A percentile compares a stretch with the other conserved stretches of the same genome.
Conservation (phyloP, 2,888 invertebrate genomes). For the Tipula unca region DNA sequence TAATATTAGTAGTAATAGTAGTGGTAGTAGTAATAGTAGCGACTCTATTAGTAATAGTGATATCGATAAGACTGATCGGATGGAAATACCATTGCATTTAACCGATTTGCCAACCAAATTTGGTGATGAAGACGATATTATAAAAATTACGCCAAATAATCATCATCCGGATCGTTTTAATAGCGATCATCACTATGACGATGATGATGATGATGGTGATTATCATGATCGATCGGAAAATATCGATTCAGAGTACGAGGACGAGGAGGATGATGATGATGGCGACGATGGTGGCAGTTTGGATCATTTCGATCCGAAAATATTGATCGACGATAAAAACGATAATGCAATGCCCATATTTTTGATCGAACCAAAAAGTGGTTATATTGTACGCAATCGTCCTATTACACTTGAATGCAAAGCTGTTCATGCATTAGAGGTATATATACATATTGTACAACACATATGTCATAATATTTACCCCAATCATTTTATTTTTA, state of each 20-base stretch:
- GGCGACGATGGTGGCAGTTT: conserved; percentile 31
- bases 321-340: conserved; percentile 39
- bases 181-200: background rate
- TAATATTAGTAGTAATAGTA: background rate
- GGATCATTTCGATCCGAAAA: conserved; percentile 37
- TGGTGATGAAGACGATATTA: conserved; percentile 24
- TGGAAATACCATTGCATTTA: conserved; percentile 20
- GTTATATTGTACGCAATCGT: conserved; percentile 86
- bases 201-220: conserved; percentile 29
- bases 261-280: conserved; percentile 37
- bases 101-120: conserved; percentile 24
- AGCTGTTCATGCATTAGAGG: conserved; percentile 81
- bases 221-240: conserved; percentile 42
- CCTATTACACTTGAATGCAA: conserved; percentile 81
- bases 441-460: conserved; percentile 33
- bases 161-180: background rate
- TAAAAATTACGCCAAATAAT: conserved; percentile 15
- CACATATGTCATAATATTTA: background rate
- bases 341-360: conserved; percentile 63
- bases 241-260: conserved; percentile 43
- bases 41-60: background rate
- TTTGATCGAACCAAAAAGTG: conserved; percentile 76
- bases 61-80: conserved; percentile 14
- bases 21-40: background rate
- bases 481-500: background rate